Percentiles rank a stretch among this genome's conserved stretches.
Conservation (phyloP, 2,113 vertebrate genomes). For the Megaceryle maxima region DNA sequence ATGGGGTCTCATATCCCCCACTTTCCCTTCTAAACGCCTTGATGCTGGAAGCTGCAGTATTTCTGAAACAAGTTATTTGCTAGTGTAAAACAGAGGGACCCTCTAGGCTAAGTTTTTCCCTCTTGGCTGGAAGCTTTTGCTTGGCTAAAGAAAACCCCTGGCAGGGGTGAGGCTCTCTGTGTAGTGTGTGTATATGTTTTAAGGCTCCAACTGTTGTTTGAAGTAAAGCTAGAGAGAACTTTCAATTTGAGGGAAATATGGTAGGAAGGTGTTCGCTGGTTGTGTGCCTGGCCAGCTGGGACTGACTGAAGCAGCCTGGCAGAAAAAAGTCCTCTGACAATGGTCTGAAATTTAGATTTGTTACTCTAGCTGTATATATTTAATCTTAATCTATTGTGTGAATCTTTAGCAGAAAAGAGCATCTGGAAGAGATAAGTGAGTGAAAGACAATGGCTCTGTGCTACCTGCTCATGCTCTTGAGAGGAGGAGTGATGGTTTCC, state of each 20-base stretch:
- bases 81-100: neutral
- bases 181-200: neutral
- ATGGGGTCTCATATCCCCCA: neutral
- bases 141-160: neutral
- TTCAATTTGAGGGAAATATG: neutral
- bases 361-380: neutral
- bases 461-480: neutral
- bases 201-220: neutral
- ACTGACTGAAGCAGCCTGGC: neutral
- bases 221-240: neutral
- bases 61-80: neutral
- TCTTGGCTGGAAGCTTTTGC: neutral
- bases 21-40: neutral
- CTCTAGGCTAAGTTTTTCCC: neutral
- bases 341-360: neutral
- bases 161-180: neutral
- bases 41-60: neutral
- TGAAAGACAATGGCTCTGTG: neutral
- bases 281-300: neutral
- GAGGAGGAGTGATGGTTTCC: neutral
- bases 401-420: neutral
- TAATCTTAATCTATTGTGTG: neutral
- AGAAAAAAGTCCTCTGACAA: neutral
- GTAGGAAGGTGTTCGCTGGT: accelerated
- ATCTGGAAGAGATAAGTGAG: neutral